Evolutionary conservation across 2,797 vertebrate genomes (phyloP).

Genomic region (Pempheris klunzingeri): DNA sequence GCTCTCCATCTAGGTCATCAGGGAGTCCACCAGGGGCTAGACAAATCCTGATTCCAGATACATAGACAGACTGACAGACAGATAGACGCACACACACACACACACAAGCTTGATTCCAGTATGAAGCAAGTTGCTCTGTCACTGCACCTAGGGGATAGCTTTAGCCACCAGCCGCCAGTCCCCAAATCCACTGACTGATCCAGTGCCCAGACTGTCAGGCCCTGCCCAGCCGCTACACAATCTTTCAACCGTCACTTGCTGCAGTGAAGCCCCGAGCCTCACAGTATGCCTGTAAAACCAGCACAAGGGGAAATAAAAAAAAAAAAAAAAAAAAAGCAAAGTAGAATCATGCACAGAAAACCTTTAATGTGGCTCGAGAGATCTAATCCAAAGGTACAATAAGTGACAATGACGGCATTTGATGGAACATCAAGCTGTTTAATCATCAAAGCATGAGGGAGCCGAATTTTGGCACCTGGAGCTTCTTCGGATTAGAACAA

Average conservation of each 20-base stretch:
- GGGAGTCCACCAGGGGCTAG: conserved; percentile 69
- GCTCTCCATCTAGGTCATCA: conserved; percentile 72
- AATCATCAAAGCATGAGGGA: conserved; percentile 27
- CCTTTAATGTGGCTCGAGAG: conserved; percentile 32
- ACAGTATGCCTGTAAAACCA: conserved; percentile 39
- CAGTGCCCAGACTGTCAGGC: conserved; percentile 81
- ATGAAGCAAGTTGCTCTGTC: conserved; percentile 71
- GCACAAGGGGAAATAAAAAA: conserved; percentile 12
- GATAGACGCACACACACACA: conserved; percentile 18
- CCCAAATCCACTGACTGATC: conserved; percentile 85
- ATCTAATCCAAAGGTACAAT: conserved; percentile 22
- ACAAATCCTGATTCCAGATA: conserved; percentile 69
- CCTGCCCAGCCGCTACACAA: conserved; percentile 64
- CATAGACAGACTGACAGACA: conserved; percentile 31
- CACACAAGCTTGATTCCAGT: conserved; percentile 54
- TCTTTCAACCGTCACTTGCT: conserved; percentile 71
- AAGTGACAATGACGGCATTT: conserved; percentile 28
- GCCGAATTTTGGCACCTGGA: conserved; percentile 20
- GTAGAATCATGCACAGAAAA: neutral
- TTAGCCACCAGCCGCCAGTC: conserved; percentile 73
- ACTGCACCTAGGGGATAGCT: conserved; percentile 77
- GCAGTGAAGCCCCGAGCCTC: conserved; percentile 52
- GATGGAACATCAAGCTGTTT: conserved; percentile 39
- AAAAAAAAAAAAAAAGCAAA: neutral
- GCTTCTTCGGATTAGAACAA: conserved; percentile 7